Evolutionary conservation across 2,888 invertebrate genomes (phyloP).

Genomic region (Hypena proboscidalis): DNA sequence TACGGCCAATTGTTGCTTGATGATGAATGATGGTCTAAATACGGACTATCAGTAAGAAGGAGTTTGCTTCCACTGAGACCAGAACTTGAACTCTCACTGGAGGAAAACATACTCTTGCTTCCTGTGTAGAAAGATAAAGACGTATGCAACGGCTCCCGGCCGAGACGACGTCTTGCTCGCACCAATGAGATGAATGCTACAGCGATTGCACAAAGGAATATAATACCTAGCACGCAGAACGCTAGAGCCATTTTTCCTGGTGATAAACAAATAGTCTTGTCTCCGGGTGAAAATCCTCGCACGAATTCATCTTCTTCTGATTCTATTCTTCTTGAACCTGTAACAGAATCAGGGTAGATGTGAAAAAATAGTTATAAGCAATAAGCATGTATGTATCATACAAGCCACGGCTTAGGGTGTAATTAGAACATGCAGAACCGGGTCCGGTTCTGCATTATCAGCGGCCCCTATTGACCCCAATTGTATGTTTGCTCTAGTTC

Average conservation of each 20-base stretch:
- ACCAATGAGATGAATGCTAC: conserved; percentile 88
- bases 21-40: conserved; percentile 84
- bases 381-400: too few relatives aligned
- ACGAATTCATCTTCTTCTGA: conserved; percentile 72
- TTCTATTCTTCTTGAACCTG: conserved; percentile 78
- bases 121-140: conserved; percentile 86
- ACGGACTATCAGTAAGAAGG: conserved; percentile 86
- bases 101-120: conserved; percentile 86
- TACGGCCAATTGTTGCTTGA: conserved; percentile 84
- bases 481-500: too few relatives aligned
- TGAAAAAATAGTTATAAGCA: not conserved
- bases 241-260: conserved; percentile 91
- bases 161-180: conserved; percentile 83
- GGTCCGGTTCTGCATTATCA: too few relatives aligned
- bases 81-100: conserved; percentile 85
- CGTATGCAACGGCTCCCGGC: conserved; percentile 77
- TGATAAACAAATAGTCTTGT: conserved; percentile 89
- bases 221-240: conserved; percentile 89
- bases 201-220: conserved; percentile 89
- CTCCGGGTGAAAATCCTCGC: conserved; percentile 82
- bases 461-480: too few relatives aligned
- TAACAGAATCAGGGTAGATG: conserved; percentile 18
- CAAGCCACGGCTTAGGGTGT: too few relatives aligned
- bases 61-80: conserved; percentile 86
- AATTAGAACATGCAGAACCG: too few relatives aligned